phyloP scores from a whole-genome alignment of 2,888 invertebrate species.

The Nemurella pictetii region DNA sequence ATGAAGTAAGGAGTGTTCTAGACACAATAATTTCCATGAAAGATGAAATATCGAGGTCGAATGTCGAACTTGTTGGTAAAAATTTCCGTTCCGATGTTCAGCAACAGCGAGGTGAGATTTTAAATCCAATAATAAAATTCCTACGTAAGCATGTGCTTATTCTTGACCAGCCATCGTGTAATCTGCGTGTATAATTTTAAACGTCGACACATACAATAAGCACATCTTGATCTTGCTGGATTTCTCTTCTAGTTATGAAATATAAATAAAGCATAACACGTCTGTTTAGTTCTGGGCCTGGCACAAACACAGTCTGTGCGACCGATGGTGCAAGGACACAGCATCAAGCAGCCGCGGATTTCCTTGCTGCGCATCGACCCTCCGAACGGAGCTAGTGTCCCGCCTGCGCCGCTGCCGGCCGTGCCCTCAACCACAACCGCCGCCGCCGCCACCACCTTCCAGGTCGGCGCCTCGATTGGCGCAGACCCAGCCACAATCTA shows the following conservation, averaged over 20 bases:
- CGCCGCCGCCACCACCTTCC: neutral
- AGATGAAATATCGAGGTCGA: no score
- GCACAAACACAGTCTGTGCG: neutral
- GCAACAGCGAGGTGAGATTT: no score
- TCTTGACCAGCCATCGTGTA: no score
- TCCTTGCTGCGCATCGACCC: neutral
- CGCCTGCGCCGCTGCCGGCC: neutral
- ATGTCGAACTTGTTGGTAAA: no score
- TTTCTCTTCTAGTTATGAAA: neutral
- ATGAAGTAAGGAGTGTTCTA: no score
- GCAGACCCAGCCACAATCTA: neutral
- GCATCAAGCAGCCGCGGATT: neutral
- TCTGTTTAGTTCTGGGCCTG: neutral
- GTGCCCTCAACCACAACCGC: neutral
- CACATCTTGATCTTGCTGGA: neutral
- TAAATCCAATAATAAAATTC: no score
- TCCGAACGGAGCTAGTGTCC: neutral
- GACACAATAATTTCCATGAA: no score
- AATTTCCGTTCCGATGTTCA: no score
- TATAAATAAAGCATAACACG: neutral
- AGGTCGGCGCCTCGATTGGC: neutral
- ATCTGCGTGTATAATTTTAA: no score
- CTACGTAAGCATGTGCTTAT: no score
- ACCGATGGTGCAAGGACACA: constrained; percentile 5
- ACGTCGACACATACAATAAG: no score